phyloP scores from a whole-genome alignment of 1,140 invertebrate species.

The Argopecten irradians region DNA sequence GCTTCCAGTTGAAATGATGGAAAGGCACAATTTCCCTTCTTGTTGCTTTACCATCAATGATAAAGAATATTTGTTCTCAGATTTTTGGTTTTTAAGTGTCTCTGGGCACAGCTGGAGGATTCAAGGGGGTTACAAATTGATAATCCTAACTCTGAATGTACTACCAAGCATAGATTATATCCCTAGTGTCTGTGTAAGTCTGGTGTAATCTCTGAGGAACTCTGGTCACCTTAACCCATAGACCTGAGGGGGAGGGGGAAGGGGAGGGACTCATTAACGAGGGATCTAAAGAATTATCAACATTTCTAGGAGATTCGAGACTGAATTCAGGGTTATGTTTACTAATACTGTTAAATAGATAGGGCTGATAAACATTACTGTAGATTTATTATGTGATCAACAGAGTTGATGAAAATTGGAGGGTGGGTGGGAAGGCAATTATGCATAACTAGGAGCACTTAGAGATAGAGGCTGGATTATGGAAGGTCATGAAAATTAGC shows the following conservation, averaged over 20 bases:
- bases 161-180: neutral
- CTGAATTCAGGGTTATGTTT: neutral
- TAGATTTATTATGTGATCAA: neutral
- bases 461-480: no score
- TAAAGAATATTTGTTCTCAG: conserved; percentile 23
- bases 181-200: neutral
- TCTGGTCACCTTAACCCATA: neutral
- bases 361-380: neutral
- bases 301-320: neutral
- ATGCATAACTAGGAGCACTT: no score
- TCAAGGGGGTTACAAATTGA: neutral
- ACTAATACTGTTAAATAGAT: neutral
- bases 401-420: neutral
- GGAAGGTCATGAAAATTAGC: no score
- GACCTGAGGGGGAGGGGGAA: neutral
- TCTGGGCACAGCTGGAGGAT: conserved; percentile 4
- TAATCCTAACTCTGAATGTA: neutral
- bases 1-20: neutral
- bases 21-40: neutral
- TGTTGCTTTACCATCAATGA: conserved; percentile 10
- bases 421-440: no score
- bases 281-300: neutral
- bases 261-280: neutral
- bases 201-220: neutral
- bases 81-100: neutral